Conservation (phyloP, 2,113 vertebrate genomes). For the Hippocampus zosterae region DNA sequence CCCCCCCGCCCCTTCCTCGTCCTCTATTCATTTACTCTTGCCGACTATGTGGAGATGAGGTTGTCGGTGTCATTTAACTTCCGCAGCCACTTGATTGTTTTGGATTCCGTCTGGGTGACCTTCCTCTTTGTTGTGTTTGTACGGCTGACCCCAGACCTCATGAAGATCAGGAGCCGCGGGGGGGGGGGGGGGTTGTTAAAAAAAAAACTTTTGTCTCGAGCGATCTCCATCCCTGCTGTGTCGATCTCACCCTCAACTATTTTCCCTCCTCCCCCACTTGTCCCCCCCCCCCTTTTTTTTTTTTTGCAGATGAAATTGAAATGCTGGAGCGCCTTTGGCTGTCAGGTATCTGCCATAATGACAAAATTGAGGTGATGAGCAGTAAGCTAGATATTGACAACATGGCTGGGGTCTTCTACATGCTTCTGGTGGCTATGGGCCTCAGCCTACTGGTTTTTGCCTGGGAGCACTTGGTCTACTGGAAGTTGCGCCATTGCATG, state of each 20-base stretch:
- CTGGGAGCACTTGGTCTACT: conserved; percentile 88
- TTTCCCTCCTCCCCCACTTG: background rate
- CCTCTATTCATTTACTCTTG: conserved; percentile 57
- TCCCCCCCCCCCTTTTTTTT: conserved; percentile 1
- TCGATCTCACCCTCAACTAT: conserved; percentile 1
- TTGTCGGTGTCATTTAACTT: conserved; percentile 66
- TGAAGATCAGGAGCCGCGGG: conserved; percentile 7
- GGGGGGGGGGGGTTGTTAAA: too few relatives aligned
- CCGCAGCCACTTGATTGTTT: conserved; percentile 58
- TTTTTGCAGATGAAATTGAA: conserved; percentile 82
- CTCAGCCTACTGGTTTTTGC: conserved; percentile 86
- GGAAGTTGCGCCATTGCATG: conserved; percentile 84
- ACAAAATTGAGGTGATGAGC: conserved; percentile 92
- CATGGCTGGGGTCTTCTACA: conserved; percentile 91
- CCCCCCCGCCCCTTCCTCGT: conserved; percentile 27
- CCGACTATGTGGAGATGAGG: conserved; percentile 67
- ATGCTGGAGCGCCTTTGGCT: conserved; percentile 88
- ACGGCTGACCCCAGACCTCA: conserved; percentile 53
- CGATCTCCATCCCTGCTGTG: background rate
- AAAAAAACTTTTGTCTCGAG: conserved; percentile 13
- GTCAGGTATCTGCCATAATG: conserved; percentile 88
- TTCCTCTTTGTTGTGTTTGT: conserved; percentile 38
- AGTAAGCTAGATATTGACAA: conserved; percentile 91
- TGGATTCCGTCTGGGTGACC: conserved; percentile 46
- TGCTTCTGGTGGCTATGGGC: conserved; percentile 89